Evolutionary conservation across 2,113 vertebrate genomes (phyloP), one percentile per base, ranked within the genome.

Genomic region (Gavia stellata): DNA sequence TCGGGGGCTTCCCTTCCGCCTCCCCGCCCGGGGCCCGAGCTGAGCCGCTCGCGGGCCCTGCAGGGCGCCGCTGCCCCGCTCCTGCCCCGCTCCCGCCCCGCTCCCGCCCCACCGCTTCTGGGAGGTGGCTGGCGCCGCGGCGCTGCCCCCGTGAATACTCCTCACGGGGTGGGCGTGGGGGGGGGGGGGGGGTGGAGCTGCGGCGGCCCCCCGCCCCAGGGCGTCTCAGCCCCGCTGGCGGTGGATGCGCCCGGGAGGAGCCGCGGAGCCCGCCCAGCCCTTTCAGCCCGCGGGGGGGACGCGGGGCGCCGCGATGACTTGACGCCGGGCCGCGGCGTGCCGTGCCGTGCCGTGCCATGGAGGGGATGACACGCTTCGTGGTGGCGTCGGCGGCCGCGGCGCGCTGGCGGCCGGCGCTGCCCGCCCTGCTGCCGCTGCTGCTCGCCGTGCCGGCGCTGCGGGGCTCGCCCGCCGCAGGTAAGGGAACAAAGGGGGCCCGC

Each of bases 301-400:
- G 86, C 89, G 53, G 79, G 61, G 55, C 53, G 79, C 91, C 70
- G 93, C 85, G 75, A 95, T 96, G 95, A 88, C 95, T 89, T 97
- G 96, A 97, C 84, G 95, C 80, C 80, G 81, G 84, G 72, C 92
- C 80, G 74, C 24, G 94, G 83, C 84, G 90, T 91, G 94, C 59
- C 58, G 92, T 71, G 94, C 59, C 71, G 92, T 71, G 92, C 78
- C 45, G 93, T 81, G 93, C 93, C 65, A 90, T 97, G 97, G 97
- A 97, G 96, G 92, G 96, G 96, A 59, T 96, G 97, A 94, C 94
- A 94, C 96, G 97, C 96, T 95, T 94, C 91, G 87, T 75, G 91
- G 97, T 97, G 96, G 97, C 96, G 88, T 97, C 83, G 96, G 80
- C 59, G 83, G 96, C 96, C 86, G 95, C 90, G 94, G 79, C 92